Conservation (phyloP, 2,113 vertebrate genomes). For the Paracanthobrama guichenoti region DNA sequence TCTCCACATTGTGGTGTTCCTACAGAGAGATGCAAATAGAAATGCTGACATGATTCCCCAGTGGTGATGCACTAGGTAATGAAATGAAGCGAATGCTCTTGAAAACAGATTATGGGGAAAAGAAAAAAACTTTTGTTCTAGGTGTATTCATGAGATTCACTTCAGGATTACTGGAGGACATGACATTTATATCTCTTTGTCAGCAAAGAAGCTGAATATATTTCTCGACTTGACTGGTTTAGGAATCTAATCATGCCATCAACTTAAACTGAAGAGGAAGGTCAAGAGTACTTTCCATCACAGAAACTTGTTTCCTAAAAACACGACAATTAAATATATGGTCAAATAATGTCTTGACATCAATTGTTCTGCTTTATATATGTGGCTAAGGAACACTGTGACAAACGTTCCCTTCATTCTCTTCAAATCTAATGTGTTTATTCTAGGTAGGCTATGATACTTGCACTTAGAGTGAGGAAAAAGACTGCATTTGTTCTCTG, state of each 20-base stretch:
- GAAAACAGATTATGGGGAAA: conserved; percentile 38
- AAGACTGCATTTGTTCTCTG: conserved; percentile 4
- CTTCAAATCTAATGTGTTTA: neutral
- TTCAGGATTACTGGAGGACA: conserved; percentile 16
- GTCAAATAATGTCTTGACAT: conserved; percentile 3
- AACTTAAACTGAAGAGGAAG: neutral
- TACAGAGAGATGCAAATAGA: conserved; percentile 40
- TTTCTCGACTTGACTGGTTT: conserved; percentile 18
- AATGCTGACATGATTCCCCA: conserved; percentile 23
- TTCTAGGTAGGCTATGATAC: neutral
- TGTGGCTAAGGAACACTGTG: neutral
- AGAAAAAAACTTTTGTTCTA: conserved; percentile 34
- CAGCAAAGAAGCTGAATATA: neutral
- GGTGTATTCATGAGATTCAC: conserved; percentile 20
- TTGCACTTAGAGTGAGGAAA: neutral
- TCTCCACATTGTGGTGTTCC: conserved; percentile 29
- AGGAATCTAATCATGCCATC: conserved; percentile 6
- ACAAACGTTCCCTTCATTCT: neutral
- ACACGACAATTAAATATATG: neutral
- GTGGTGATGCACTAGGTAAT: conserved; percentile 31
- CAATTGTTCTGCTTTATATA: neutral
- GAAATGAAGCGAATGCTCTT: conserved; percentile 24
- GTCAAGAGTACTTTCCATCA: neutral
- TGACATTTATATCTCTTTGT: neutral
- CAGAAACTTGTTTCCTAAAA: neutral